Conservation (phyloP, 2,888 invertebrate genomes). For the Zelleria hepariella region DNA sequence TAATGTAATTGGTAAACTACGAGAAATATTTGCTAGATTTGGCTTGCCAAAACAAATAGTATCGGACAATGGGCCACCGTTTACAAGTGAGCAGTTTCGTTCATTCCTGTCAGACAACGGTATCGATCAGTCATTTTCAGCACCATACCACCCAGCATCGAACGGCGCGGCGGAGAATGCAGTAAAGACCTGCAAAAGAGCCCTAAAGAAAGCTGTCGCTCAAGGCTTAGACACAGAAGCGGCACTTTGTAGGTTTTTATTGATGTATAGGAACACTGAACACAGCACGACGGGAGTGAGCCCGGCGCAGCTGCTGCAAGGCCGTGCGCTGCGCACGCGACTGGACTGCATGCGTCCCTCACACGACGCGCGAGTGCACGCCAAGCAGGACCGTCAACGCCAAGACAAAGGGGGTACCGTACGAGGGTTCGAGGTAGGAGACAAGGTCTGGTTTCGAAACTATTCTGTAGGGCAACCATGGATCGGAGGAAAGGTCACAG, state of each 20-base stretch:
- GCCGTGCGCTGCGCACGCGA: neutral
- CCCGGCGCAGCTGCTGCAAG: neutral
- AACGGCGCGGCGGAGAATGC: neutral
- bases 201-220: neutral
- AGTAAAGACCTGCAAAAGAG: neutral
- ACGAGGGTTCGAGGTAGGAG: neutral
- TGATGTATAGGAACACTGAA: neutral
- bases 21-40: neutral
- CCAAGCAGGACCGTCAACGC: neutral
- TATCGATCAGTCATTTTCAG: neutral
- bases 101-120: neutral
- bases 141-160: neutral
- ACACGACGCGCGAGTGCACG: neutral
- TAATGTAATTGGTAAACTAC: neutral
- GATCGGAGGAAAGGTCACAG: neutral
- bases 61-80: neutral
- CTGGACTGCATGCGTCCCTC: neutral
- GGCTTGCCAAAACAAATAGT: neutral
- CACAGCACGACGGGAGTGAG: neutral
- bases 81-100: neutral
- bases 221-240: no score
- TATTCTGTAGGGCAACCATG: neutral
- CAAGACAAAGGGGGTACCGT: neutral
- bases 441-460: neutral
- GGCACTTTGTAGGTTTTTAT: no score